These are phyloP conservation scores for Cephalopterus ornatus DNA, from an alignment of 2,113 vertebrate species.

Conservation along the genomic window DNA sequence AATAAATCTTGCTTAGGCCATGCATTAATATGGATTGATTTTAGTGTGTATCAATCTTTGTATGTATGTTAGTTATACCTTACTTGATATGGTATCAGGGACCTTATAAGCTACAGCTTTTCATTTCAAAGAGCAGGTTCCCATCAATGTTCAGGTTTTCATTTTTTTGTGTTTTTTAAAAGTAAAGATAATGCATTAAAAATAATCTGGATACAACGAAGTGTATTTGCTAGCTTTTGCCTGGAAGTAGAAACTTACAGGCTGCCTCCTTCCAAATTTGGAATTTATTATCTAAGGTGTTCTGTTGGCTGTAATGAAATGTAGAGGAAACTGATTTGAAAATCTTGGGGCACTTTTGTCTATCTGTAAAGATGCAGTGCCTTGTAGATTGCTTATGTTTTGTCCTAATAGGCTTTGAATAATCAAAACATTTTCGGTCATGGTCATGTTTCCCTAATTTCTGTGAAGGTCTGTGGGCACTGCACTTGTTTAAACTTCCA, in stretches of 20 bases:
- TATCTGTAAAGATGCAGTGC: not conserved
- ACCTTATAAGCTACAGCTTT: not conserved
- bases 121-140: not conserved
- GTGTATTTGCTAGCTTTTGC: not conserved
- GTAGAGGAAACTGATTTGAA: not conserved
- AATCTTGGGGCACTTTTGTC: not conserved
- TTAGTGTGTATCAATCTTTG: not conserved
- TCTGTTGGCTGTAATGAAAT: not conserved
- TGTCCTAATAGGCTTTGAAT: not conserved
- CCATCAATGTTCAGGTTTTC: not conserved
- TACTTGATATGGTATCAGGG: not conserved
- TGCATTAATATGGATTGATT: not conserved
- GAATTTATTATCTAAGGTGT: not conserved
- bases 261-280: not conserved
- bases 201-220: not conserved
- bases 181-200: not conserved
- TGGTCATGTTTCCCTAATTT: not conserved
- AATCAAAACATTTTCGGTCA: not conserved
- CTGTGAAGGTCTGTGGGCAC: not conserved
- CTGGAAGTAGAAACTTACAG: not conserved
- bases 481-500: not conserved
- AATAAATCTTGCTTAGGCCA: not conserved
- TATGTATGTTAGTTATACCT: not conserved
- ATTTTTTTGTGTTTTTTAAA: not conserved
- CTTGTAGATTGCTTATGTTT: not conserved